Evolutionary conservation across 2,113 vertebrate genomes (phyloP).

Genomic region (Ciconia boyciana): DNA sequence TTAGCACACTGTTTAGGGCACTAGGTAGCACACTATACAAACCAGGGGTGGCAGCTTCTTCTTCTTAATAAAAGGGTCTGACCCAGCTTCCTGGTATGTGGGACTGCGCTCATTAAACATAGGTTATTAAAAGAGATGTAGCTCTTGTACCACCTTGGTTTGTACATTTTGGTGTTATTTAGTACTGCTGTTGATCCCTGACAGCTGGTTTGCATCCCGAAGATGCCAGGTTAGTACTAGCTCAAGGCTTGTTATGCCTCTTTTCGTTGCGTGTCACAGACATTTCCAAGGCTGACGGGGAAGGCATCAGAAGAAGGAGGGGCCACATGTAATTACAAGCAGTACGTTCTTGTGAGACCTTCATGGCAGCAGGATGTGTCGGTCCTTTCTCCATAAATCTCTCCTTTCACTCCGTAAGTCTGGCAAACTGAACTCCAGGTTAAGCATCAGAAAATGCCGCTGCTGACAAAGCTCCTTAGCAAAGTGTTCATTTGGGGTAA

Average conservation of each 20-base stretch:
- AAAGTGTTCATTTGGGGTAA: not conserved
- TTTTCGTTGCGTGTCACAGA: not conserved
- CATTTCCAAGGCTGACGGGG: not conserved
- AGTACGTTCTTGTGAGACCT: not conserved
- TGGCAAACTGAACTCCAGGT: not conserved
- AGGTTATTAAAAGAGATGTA: not conserved
- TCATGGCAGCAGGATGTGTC: not conserved
- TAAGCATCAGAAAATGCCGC: not conserved
- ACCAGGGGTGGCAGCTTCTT: not conserved
- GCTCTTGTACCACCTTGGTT: not conserved
- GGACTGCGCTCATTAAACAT: not conserved
- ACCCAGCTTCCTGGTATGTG: not conserved
- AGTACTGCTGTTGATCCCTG: not conserved
- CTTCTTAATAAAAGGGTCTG: not conserved
- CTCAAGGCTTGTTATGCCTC: not conserved
- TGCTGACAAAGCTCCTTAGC: not conserved
- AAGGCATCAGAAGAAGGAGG: not conserved
- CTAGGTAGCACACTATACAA: not conserved
- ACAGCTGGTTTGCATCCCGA: not conserved
- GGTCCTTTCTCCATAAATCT: not conserved
- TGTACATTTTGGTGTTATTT: not conserved
- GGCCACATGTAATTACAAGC: fast-evolving
- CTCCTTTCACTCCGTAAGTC: not conserved
- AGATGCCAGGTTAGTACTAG: not conserved
- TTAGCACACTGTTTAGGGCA: not conserved